Evolutionary conservation across 2,888 invertebrate species (phyloP).

Genomic region (Chelonus formosanus): DNA sequence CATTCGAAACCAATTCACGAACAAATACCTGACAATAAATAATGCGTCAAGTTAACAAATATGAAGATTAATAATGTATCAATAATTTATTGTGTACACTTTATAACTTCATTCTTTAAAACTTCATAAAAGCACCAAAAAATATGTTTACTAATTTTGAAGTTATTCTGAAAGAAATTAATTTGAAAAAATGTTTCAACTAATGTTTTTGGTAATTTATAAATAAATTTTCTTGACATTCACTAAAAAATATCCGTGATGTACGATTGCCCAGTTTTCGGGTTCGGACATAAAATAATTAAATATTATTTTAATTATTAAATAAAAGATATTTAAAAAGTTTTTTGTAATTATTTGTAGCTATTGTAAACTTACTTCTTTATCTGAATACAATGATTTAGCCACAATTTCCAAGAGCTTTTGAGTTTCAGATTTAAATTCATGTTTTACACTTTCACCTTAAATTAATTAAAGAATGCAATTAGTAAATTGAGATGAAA

Average conservation of each 20-base stretch:
- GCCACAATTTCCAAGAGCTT: slow-evolving; percentile 97
- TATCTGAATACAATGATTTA: slow-evolving; percentile 95
- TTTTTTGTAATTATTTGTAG: neutral
- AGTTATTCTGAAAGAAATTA: no score
- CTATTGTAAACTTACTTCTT: slow-evolving; percentile 73
- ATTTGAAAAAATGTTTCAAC: no score
- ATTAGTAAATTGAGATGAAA: neutral
- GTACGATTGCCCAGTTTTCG: no score
- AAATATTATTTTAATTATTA: slow-evolving; percentile 6
- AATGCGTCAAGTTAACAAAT: no score
- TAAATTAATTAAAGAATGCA: slow-evolving; percentile 37
- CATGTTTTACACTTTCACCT: slow-evolving; percentile 76
- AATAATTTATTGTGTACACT: no score
- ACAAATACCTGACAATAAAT: slow-evolving; percentile 80
- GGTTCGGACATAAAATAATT: neutral
- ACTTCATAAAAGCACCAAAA: no score
- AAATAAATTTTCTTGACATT: no score
- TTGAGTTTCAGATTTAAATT: slow-evolving; percentile 96
- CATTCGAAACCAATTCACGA: slow-evolving; percentile 94
- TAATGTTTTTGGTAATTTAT: no score
- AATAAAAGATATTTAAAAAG: slow-evolving; percentile 17
- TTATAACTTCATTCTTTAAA: no score
- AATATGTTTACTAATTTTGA: no score
- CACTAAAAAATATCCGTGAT: no score
- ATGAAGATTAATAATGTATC: no score